These are phyloP conservation scores for Caprella mutica DNA, from an alignment of 2,888 invertebrate species.

Conservation along the genomic window DNA sequence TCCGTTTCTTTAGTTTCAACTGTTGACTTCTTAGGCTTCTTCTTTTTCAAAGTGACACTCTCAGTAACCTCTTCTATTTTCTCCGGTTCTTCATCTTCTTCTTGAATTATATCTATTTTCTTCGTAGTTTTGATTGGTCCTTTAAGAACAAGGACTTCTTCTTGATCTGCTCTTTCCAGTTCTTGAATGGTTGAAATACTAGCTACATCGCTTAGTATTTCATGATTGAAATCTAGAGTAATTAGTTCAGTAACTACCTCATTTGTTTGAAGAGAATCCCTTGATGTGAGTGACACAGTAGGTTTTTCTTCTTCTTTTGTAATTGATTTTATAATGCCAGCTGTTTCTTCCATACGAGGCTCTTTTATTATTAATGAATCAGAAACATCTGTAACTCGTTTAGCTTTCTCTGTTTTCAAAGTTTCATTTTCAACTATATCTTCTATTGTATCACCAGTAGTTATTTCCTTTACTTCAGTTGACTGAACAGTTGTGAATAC, in stretches of 20 bases:
- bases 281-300: no score
- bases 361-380: no score
- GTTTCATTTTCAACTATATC: background rate
- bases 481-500: no score
- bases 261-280: background rate
- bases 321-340: no score
- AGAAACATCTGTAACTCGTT: no score
- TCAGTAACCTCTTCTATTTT: background rate
- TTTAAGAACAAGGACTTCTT: constrained; percentile 31
- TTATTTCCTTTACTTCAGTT: no score
- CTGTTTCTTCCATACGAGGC: no score
- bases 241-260: background rate
- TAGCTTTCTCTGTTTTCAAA: background rate
- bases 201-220: background rate
- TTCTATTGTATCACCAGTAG: no score
- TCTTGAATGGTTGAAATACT: constrained; percentile 8
- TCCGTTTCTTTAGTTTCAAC: constrained; percentile 12
- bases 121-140: constrained; percentile 25
- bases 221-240: background rate
- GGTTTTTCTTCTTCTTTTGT: no score
- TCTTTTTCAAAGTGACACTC: no score
- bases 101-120: constrained; percentile 15
- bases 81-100: constrained; percentile 34
- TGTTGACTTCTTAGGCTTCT: no score
- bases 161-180: constrained; percentile 29